Evolutionary conservation across 2,888 invertebrate species (phyloP).

Genomic region (Tanypteryx hageni): DNA sequence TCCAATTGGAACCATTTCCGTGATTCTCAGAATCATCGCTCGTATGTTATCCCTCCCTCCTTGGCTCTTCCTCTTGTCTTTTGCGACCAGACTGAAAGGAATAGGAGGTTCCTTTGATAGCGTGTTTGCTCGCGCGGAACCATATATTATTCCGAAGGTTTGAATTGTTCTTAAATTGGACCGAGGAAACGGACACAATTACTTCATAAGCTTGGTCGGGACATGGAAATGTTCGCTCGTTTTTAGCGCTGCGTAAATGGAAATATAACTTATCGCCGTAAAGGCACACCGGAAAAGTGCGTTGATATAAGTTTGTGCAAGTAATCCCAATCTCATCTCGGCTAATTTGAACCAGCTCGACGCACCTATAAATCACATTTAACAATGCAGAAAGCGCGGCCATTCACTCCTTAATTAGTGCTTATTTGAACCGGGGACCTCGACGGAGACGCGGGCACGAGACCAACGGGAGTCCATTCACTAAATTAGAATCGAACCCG

Average conservation of each 20-base stretch:
- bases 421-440: slow-evolving; percentile 55
- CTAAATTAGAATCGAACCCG: slow-evolving; percentile 27
- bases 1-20: slow-evolving; percentile 44
- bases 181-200: not conserved
- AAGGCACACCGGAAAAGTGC: not conserved
- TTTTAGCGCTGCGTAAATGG: no score
- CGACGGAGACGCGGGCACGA: slow-evolving; percentile 1
- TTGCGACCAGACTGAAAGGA: slow-evolving; percentile 15
- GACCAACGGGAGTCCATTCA: slow-evolving; percentile 55
- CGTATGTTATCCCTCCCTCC: slow-evolving; percentile 42
- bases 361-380: slow-evolving; percentile 50
- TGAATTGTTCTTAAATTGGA: not conserved
- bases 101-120: not conserved
- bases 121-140: not conserved
- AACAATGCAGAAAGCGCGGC: slow-evolving; percentile 44
- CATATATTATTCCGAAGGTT: not conserved
- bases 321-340: slow-evolving; percentile 26
- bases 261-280: no score
- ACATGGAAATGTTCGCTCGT: no score
- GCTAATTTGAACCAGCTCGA: slow-evolving; percentile 49
- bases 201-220: no score
- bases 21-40: slow-evolving; percentile 56
- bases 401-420: slow-evolving; percentile 42
- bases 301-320: slow-evolving; percentile 1
- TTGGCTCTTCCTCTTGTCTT: not conserved